Evolutionary conservation across 1,140 invertebrate genomes (phyloP).

Genomic region (Ceratitis capitata): DNA sequence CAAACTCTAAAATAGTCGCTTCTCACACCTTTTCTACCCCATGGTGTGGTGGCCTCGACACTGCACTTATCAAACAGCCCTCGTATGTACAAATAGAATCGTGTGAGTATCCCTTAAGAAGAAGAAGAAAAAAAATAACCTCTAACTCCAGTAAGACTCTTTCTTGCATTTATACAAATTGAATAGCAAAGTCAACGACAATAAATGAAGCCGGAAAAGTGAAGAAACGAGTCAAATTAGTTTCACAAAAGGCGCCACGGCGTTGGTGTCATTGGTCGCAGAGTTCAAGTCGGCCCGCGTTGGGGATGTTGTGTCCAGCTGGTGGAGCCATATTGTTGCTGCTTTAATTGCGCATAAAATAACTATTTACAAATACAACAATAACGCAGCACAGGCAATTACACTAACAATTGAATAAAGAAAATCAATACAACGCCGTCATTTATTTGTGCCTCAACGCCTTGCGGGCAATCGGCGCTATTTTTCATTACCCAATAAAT

Average conservation of each 20-base stretch:
- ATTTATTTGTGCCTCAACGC: conserved; percentile 43
- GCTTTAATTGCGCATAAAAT: conserved; percentile 43
- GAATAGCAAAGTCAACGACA: too few relatives aligned
- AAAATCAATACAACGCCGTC: conserved; percentile 34
- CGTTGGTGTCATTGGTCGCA: not conserved
- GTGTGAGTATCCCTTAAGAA: too few relatives aligned
- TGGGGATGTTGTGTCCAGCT: conserved; percentile 6
- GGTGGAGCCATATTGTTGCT: not conserved
- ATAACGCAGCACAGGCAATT: too few relatives aligned
- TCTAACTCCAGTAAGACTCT: too few relatives aligned
- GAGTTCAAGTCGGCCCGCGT: not conserved
- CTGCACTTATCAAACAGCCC: too few relatives aligned
- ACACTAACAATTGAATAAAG: conserved; percentile 38
- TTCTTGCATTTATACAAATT: too few relatives aligned
- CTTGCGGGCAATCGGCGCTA: conserved; percentile 46
- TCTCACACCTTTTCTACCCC: too few relatives aligned
- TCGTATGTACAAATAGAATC: too few relatives aligned
- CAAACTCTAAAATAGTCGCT: too few relatives aligned
- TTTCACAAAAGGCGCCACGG: conserved; percentile 4
- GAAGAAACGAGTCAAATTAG: conserved; percentile 28
- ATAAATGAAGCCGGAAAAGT: too few relatives aligned
- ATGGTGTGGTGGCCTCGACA: too few relatives aligned
- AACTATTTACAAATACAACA: conserved; percentile 17
- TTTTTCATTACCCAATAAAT: conserved; percentile 48
- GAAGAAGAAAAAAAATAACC: too few relatives aligned